Conservation (phyloP, 2,797 vertebrate genomes). For the Sebastes elongatus region DNA sequence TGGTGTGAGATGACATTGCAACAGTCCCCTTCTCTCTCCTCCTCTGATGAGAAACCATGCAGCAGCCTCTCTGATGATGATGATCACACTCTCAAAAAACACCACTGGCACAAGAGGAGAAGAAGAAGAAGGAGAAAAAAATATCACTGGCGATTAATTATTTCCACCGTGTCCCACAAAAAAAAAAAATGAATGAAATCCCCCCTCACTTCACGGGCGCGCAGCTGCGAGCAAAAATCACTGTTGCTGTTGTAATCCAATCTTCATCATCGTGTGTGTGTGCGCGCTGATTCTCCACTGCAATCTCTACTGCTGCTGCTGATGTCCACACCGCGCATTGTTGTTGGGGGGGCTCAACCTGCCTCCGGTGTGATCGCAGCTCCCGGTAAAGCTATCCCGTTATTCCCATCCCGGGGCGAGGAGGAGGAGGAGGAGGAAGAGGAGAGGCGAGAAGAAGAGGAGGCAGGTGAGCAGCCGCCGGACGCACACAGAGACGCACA, state of each 20-base stretch:
- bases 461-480: slow-evolving; percentile 58
- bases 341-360: slow-evolving; percentile 55
- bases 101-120: slow-evolving; percentile 50
- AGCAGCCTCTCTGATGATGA: slow-evolving; percentile 59
- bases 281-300: slow-evolving; percentile 62
- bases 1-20: slow-evolving; percentile 91
- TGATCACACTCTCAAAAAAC: slow-evolving; percentile 46
- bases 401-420: slow-evolving; percentile 69
- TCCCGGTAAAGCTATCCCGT: slow-evolving; percentile 57
- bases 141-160: slow-evolving; percentile 70
- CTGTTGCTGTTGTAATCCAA: slow-evolving; percentile 80
- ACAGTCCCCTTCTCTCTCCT: slow-evolving; percentile 78
- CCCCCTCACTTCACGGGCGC: slow-evolving; percentile 76
- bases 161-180: slow-evolving; percentile 69
- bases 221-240: slow-evolving; percentile 67
- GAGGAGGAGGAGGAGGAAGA: background rate
- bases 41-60: slow-evolving; percentile 71
- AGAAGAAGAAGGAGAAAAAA: background rate
- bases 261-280: slow-evolving; percentile 64
- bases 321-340: slow-evolving; percentile 62
- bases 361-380: slow-evolving; percentile 58
- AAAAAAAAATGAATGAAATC: slow-evolving; percentile 62
- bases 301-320: slow-evolving; percentile 59
- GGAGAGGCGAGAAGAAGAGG: slow-evolving; percentile 25
- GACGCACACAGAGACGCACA: slow-evolving; percentile 67